Evolutionary conservation across 2,888 invertebrate genomes (phyloP).

Genomic region (Rapana venosa): DNA sequence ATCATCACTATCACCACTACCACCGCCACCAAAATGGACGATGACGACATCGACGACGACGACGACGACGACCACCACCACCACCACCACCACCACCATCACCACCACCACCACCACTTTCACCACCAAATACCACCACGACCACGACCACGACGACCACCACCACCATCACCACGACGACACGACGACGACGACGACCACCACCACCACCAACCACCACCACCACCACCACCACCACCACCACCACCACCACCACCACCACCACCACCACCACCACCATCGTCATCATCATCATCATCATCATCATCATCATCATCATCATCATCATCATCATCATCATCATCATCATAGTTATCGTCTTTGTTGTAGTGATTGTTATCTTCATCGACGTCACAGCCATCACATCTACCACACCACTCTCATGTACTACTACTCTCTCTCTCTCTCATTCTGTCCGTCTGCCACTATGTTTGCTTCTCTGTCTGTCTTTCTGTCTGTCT

Average conservation of each 20-base stretch:
- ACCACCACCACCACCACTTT: too few species aligned
- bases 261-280: neutral
- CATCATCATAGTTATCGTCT: neutral
- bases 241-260: neutral
- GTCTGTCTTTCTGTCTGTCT: neutral
- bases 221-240: neutral
- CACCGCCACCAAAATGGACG: too few species aligned
- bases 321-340: neutral
- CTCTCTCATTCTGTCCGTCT: neutral
- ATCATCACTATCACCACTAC: neutral
- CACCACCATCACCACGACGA: neutral
- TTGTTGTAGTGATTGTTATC: neutral
- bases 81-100: too few species aligned
- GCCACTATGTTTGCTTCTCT: neutral
- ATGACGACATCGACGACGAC: too few species aligned
- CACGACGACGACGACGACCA: neutral
- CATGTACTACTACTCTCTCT: neutral
- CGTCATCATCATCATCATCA: neutral
- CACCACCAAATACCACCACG: neutral
- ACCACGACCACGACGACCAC: neutral
- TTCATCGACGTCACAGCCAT: neutral
- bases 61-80: too few species aligned
- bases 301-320: conserved; percentile 17
- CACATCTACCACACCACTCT: neutral
- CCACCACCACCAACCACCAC: neutral